These are phyloP conservation scores for Chrysopa pallens DNA, from an alignment of 1,140 invertebrate genomes.

Conservation along the genomic window DNA sequence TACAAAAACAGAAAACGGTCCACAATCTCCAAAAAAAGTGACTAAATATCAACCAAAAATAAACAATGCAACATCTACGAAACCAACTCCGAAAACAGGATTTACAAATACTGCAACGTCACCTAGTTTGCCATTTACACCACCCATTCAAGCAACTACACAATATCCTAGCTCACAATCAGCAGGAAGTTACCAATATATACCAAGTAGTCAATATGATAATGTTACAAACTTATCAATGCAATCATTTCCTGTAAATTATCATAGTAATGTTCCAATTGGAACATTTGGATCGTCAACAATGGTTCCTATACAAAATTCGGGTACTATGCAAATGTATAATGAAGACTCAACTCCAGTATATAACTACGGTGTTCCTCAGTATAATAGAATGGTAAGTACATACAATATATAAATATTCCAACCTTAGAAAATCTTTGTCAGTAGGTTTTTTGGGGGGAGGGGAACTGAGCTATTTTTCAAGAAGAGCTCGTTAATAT, in stretches of 20 bases:
- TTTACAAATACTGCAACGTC: constrained; percentile 19
- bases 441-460: no score
- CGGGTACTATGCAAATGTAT: constrained; percentile 9
- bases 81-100: constrained; percentile 6
- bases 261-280: background rate
- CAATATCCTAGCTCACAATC: background rate
- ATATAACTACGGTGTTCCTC: constrained; percentile 14
- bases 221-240: background rate
- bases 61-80: constrained; percentile 1
- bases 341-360: constrained; percentile 11
- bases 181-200: background rate
- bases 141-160: constrained; percentile 8
- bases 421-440: no score
- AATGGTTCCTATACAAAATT: constrained; percentile 2
- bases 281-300: background rate
- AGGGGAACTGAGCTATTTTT: no score
- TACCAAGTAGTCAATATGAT: background rate
- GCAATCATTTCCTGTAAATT: background rate
- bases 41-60: constrained; percentile 11
- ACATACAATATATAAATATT: no score
- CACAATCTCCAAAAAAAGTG: constrained; percentile 7
- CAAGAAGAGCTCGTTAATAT: no score
- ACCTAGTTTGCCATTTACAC: constrained; percentile 17
- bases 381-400: constrained; percentile 18
- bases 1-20: background rate